Conservation (phyloP, 2,888 invertebrate species). For the Tetanocera ferruginea region DNA sequence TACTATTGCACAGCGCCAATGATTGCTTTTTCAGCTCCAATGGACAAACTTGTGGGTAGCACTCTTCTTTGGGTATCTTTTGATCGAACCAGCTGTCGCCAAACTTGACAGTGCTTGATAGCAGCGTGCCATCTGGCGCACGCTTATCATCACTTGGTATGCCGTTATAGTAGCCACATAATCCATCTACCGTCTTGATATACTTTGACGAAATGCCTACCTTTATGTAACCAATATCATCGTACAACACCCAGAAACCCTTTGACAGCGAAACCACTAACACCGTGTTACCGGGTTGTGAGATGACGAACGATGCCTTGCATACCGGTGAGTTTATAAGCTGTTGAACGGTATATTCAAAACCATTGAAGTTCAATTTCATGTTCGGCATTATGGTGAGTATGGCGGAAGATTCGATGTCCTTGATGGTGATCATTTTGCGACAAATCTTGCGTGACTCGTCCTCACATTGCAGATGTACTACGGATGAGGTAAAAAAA, state of each 20-base stretch:
- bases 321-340: conserved; percentile 65
- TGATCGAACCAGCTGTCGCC: conserved; percentile 81
- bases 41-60: conserved; percentile 76
- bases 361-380: conserved; percentile 78
- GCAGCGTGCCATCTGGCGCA: conserved; percentile 76
- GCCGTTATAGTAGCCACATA: conserved; percentile 85
- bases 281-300: conserved; percentile 78
- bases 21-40: conserved; percentile 75
- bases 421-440: conserved; percentile 76
- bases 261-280: conserved; percentile 79
- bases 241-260: conserved; percentile 82
- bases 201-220: conserved; percentile 79
- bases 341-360: conserved; percentile 70
- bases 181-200: conserved; percentile 78
- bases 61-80: conserved; percentile 68
- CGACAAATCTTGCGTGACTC: conserved; percentile 72
- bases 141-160: conserved; percentile 78
- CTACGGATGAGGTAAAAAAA: conserved; percentile 70
- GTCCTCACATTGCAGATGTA: conserved; percentile 66
- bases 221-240: conserved; percentile 77
- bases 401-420: conserved; percentile 72
- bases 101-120: conserved; percentile 78
- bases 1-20: conserved; percentile 77
- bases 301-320: conserved; percentile 75
- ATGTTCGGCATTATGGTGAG: conserved; percentile 72